Evolutionary conservation across 1,140 invertebrate species (phyloP).

Genomic region (Stegodyphus dumicola): DNA sequence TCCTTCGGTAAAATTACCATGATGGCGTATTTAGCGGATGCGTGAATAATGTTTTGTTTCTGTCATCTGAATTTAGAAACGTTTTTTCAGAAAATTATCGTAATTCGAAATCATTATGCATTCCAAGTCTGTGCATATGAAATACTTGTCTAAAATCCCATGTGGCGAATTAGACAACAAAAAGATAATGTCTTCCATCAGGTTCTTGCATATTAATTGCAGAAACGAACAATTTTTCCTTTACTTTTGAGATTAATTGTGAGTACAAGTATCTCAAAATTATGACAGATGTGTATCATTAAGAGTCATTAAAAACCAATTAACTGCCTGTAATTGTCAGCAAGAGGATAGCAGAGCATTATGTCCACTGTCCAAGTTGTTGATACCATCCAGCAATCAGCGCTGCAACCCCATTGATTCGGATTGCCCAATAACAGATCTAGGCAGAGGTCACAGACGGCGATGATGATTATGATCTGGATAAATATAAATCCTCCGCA

Average conservation of each 20-base stretch:
- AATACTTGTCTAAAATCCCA: too few species aligned
- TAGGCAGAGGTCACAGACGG: not conserved
- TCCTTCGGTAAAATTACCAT: too few species aligned
- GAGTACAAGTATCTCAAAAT: not conserved
- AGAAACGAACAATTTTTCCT: too few species aligned
- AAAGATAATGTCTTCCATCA: too few species aligned
- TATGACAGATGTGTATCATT: constrained; percentile 1
- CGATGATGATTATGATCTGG: not conserved
- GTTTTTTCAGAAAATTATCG: too few species aligned
- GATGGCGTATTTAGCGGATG: too few species aligned
- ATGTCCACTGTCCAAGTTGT: not conserved
- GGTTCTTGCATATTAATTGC: too few species aligned
- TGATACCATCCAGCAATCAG: not conserved
- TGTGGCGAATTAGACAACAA: too few species aligned
- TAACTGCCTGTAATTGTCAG: not conserved
- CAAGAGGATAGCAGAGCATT: not conserved
- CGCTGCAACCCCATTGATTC: not conserved
- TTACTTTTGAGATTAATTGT: not conserved
- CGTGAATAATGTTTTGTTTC: too few species aligned
- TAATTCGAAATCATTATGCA: too few species aligned
- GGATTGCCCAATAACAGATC: constrained; percentile 25
- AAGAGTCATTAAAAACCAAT: not conserved
- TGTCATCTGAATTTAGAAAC: too few species aligned
- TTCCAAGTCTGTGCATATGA: too few species aligned
- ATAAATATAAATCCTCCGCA: not conserved